Evolutionary conservation across 2,888 invertebrate species (phyloP).

Genomic region (Lithophane semibrunnea): DNA sequence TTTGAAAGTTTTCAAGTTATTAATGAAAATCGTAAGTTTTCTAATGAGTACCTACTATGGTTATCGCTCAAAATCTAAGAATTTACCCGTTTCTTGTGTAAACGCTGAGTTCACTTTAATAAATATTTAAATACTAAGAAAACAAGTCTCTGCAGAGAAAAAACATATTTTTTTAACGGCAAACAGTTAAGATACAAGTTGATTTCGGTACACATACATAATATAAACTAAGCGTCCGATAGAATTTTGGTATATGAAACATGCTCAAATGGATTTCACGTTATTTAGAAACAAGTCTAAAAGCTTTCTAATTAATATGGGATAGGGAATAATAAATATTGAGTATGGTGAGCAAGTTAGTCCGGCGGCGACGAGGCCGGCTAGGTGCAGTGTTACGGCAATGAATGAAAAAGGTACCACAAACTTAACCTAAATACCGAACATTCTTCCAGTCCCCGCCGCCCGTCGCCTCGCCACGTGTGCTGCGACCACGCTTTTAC

Average conservation of each 20-base stretch:
- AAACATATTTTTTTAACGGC: slow-evolving; percentile 54
- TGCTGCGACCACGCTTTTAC: slow-evolving; percentile 85
- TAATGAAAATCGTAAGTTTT: slow-evolving; percentile 40
- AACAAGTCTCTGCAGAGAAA: slow-evolving; percentile 66
- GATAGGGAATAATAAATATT: slow-evolving; percentile 79
- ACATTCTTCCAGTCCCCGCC: slow-evolving; percentile 86
- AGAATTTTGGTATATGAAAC: slow-evolving; percentile 65
- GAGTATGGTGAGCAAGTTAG: slow-evolving; percentile 71
- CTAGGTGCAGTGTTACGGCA: slow-evolving; percentile 87
- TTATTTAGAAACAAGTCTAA: slow-evolving; percentile 75
- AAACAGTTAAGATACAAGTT: slow-evolving; percentile 72
- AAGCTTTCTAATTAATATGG: slow-evolving; percentile 79
- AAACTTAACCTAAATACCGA: slow-evolving; percentile 90
- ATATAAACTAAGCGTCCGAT: slow-evolving; percentile 64
- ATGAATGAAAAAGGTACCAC: slow-evolving; percentile 89
- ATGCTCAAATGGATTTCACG: slow-evolving; percentile 52
- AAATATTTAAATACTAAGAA: slow-evolving; percentile 63
- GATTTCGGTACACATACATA: slow-evolving; percentile 61
- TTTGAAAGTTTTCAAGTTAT: slow-evolving; percentile 22
- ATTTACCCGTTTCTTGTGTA: slow-evolving; percentile 48
- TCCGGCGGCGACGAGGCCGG: slow-evolving; percentile 67
- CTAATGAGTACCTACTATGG: slow-evolving; percentile 31
- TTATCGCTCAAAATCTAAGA: slow-evolving; percentile 29
- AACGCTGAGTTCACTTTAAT: slow-evolving; percentile 56
- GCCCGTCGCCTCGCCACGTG: slow-evolving; percentile 84